phyloP scores from a whole-genome alignment of 2,797 vertebrate species.

The Nyctalus aviator region DNA sequence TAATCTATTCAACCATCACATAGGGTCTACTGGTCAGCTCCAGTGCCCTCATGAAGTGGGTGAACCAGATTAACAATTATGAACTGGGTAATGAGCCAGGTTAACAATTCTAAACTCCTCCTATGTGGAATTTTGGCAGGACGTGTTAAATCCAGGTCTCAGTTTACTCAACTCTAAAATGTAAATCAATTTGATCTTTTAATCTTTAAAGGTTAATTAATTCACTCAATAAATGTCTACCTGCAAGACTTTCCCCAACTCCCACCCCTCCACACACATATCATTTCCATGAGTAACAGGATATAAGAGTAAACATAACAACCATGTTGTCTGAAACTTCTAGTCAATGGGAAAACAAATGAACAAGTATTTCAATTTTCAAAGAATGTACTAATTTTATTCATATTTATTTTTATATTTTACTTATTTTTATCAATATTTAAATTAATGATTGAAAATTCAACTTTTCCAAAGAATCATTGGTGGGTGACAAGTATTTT shows the following conservation, averaged over 20 bases:
- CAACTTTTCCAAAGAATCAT: not conserved
- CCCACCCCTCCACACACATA: not conserved
- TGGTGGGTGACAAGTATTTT: not conserved
- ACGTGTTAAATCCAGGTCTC: not conserved
- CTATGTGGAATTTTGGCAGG: not conserved
- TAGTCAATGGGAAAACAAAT: not conserved
- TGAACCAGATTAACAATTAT: not conserved
- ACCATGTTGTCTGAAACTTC: not conserved
- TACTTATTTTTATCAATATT: not conserved
- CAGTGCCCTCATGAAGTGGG: not conserved
- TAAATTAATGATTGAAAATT: not conserved
- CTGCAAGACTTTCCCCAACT: not conserved
- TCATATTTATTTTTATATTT: not conserved
- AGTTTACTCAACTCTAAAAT: not conserved
- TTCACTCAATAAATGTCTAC: not conserved
- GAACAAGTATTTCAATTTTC: not conserved
- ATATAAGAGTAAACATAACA: not conserved
- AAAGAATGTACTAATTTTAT: not conserved
- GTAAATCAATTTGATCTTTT: not conserved
- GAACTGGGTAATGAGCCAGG: not conserved
- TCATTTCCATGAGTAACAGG: not conserved
- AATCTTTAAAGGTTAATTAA: constrained; percentile 40
- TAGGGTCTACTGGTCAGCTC: too few relatives aligned
- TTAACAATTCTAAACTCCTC: not conserved
- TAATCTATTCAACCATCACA: too few relatives aligned